These are phyloP conservation scores for Tragelaphus scriptus DNA, from an alignment of 2,113 vertebrate species.

Conservation along the genomic window DNA sequence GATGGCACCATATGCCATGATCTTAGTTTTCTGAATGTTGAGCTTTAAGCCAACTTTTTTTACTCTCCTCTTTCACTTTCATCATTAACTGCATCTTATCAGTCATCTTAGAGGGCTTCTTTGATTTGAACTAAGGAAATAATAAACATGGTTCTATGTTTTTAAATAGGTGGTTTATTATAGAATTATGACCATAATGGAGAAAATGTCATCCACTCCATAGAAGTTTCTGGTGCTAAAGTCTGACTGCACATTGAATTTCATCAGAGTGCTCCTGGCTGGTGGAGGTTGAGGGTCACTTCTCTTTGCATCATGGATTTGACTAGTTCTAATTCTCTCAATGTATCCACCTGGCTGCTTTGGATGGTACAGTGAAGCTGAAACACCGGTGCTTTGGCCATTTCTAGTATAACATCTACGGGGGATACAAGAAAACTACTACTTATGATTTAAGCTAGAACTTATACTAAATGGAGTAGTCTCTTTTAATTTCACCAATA, in stretches of 20 bases:
- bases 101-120: constrained; percentile 1
- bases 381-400: constrained; percentile 34
- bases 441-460: constrained; percentile 62
- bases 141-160: constrained; percentile 8
- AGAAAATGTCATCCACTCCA: constrained; percentile 41
- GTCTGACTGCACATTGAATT: background rate
- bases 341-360: constrained; percentile 47
- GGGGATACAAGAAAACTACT: background rate
- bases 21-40: background rate
- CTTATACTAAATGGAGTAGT: constrained; percentile 59
- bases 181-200: constrained; percentile 4
- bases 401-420: constrained; percentile 40
- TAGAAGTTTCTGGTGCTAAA: constrained; percentile 12
- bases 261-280: background rate
- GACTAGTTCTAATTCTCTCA: constrained; percentile 40
- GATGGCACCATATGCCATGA: background rate
- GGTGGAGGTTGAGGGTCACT: background rate
- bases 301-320: background rate
- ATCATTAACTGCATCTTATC: background rate
- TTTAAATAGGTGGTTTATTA: background rate
- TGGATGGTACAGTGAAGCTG: constrained; percentile 45
- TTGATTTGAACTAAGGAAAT: constrained; percentile 42
- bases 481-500: constrained; percentile 55
- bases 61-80: background rate
- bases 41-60: background rate